Evolutionary conservation across 1,140 invertebrate genomes (phyloP), one percentile per base, ranked within the genome.

Genomic region (Condylostylus longicornis): DNA sequence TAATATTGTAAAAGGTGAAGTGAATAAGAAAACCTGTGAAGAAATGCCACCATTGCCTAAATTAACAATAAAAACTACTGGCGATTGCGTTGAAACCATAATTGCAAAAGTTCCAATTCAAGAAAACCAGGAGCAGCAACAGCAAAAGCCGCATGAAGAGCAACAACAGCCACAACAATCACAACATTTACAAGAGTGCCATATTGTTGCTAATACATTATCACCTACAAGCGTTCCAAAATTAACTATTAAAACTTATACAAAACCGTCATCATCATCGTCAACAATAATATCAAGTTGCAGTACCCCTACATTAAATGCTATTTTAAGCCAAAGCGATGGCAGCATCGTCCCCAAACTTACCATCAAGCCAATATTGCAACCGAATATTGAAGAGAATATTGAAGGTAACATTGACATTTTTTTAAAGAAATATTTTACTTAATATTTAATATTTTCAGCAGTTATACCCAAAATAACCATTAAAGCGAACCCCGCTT

Each of bases 191-290:
- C 28, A n/a, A 15, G n/a, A 32, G n/a, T 32, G 30, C 17, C 12
- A 32, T 15, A 13, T 32, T 17, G 30, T 32, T 32, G 14, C n/a
- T 13, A 23, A 29, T 4, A 33, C 18, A 2, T 27, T 12, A 1
- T 20, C 18, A 1, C 21, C 34, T 10, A 28, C 25, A 15, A 34
- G 27, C n/a, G 51, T 58, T 38, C 55, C 55, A 9, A 58, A 58
- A 36, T 42, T 58, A 32, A 58, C 55, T 41, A 58, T 58, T 18
- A 58, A 58, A 41, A 54, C 55, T 13, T 56, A 48, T 37, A 33
- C 13, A 49, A 48, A 7, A 20, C 20, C 17, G 46, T 45, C 10
- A 23, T 14, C 30, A 45, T 47, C 21, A 44, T 35, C 25, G 42
- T 43, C 17, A 40, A 45, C 14, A 37, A 42, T 10, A 20, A 8